Evolutionary conservation across 2,888 invertebrate genomes (phyloP).

Genomic region (Drosophila kuntzei): DNA sequence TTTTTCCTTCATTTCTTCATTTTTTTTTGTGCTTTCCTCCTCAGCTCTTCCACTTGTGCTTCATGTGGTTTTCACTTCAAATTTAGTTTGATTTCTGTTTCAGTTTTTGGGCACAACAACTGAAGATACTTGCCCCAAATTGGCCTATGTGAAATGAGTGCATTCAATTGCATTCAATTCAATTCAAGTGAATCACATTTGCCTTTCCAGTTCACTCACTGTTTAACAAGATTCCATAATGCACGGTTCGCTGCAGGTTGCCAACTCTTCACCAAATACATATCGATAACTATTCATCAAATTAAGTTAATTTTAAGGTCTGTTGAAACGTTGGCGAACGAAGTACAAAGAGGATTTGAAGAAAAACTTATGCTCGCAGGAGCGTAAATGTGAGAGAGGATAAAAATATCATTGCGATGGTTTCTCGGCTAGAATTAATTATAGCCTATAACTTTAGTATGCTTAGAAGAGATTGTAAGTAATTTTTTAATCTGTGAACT

Average conservation of each 20-base stretch:
- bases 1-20: background rate
- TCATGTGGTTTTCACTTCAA: conserved; percentile 38
- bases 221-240: conserved; percentile 12
- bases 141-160: conserved; percentile 50
- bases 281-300: background rate
- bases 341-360: background rate
- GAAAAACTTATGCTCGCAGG: background rate
- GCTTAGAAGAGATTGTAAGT: no score
- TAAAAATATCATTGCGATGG: no score
- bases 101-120: conserved; percentile 2
- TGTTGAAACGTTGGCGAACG: conserved; percentile 23
- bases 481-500: no score
- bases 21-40: background rate
- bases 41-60: conserved; percentile 12
- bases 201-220: conserved; percentile 17
- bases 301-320: background rate
- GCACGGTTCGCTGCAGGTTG: conserved; percentile 5
- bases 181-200: conserved; percentile 26
- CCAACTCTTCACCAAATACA: background rate
- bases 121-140: conserved; percentile 32
- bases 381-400: background rate
- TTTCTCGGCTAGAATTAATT: no score
- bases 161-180: conserved; percentile 32
- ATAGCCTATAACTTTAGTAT: no score
- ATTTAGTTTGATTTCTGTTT: conserved; percentile 70